Evolutionary conservation across 2,797 vertebrate species (phyloP).

Genomic region (Anabas testudineus): DNA sequence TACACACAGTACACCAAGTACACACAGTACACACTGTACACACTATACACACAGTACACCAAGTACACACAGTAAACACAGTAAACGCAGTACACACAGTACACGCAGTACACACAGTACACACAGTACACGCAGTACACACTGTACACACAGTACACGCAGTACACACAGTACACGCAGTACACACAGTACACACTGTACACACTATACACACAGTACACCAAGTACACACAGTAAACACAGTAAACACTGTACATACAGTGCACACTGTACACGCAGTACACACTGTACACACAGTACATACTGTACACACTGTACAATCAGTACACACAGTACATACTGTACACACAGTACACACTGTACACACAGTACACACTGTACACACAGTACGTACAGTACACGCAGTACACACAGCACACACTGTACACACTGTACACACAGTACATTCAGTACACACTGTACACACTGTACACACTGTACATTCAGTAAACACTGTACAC

Average conservation of each 20-base stretch:
- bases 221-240: too few species aligned
- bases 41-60: background rate
- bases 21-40: constrained; percentile 11
- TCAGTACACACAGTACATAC: background rate
- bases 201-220: background rate
- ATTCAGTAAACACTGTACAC: background rate
- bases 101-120: background rate
- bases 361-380: background rate
- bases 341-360: constrained; percentile 8
- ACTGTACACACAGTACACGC: background rate
- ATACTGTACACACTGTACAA: too few species aligned
- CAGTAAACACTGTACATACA: background rate
- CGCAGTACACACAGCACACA: constrained; percentile 11
- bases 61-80: too few species aligned
- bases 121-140: constrained; percentile 11
- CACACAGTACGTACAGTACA: background rate
- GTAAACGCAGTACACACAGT: constrained; percentile 11
- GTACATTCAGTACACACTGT: constrained; percentile 11
- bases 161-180: too few species aligned
- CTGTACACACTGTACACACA: background rate
- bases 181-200: constrained; percentile 7
- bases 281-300: background rate
- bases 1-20: constrained; percentile 3
- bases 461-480: background rate
- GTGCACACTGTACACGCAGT: constrained; percentile 6